Evolutionary conservation across 53 echinoderm and acorn worm genomes (phyloP), one percentile per base, ranked within the genome.

Genomic region (Apostichopus leukothele): DNA sequence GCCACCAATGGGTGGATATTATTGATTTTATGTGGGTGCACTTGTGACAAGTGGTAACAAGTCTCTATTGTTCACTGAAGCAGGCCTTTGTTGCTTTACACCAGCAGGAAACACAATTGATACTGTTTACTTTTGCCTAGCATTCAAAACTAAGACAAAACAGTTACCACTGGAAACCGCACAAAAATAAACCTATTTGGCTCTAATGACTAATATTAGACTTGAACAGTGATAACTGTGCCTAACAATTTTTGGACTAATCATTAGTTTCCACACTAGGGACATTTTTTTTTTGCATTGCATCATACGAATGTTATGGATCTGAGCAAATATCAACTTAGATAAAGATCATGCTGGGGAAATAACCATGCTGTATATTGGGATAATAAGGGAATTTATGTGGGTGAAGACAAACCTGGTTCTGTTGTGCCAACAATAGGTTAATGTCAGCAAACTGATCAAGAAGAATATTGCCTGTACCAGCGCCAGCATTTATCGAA

Each of bases 361-460:
- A 57, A 57, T 57, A 57, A 9, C 57, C 57, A 39, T 39, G 39
- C 39, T 39, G 39, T 39, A 39, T 39, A 39, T 39, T 39, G 39
- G 8, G 10, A 8, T 57, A 57, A 57, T 57, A 57, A 9, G 57
- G 7, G 57, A 57, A 57, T 5, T 57, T 57, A 9, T 57, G 57
- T 71, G 76, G 54, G 8, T 8, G 14, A 51, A 52, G 20, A 81
- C 81, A 54, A 81, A 81, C 81, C 81, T 81, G 81, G 21, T 81
- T 59, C 6, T 55, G 25, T 10, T 79, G 50, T n/a, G 81, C 54
- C 57, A 81, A 81, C 21, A 81, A 19, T 22, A 10, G 16, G 6
- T 14, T 19, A 22, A 81, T 81, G 55, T 81, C 55, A n/a, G 71
- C 18, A 71, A 71, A 71, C 71, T 71, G 71, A 71, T 71, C 71